Evolutionary conservation across 2,888 invertebrate species (phyloP), one percentile per base, ranked within the genome.

Genomic region (Cenopis cana): DNA sequence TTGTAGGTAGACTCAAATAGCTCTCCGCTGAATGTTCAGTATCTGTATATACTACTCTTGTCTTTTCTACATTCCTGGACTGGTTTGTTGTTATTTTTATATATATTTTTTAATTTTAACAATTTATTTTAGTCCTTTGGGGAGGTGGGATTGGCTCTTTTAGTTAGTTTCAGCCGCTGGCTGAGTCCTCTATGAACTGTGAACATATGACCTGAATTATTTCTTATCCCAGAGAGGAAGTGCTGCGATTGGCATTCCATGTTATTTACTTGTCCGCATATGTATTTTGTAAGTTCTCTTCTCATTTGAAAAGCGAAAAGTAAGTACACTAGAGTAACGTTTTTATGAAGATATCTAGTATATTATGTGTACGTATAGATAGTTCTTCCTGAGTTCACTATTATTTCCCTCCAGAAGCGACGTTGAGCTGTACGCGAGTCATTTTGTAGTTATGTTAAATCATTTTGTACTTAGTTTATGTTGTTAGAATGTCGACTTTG

Each of bases 381-480:
- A 49, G 18, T 56, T 68, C 18, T 62, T 57, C 33, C 18, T 50
- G 18, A 46, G 46, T 57, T 60, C 33, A 68, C 65, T 69, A 17
- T 59, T 36, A 29, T 52, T 52, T 65, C 64, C 52, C 36, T 49
- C 59, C 17, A 66, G 29, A 60, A 59, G 59, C 57, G 59, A 65
- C 59, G 57, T 46, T 70, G 52, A 65, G 65, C 57, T 69, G 33
- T 49, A 59, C n/a, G 55, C 17, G 67, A 72, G 73, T 73, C 72
- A 72, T 55, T 68, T 62, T 62, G 20, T 73, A 64, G 65, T 73
- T 68, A 29, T 69, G 73, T 78, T 76, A 73, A 74, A 72, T 85
- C 78, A 86, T 70, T 87, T 86, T 87, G 85, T 89, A 89, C 88
- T 89, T 89, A 89, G 84, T 87, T 85, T 81, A 81, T 79, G 82